Evolutionary conservation across 2,113 vertebrate species (phyloP), one percentile per base, ranked within the genome.

Genomic region (Seriola dumerili): DNA sequence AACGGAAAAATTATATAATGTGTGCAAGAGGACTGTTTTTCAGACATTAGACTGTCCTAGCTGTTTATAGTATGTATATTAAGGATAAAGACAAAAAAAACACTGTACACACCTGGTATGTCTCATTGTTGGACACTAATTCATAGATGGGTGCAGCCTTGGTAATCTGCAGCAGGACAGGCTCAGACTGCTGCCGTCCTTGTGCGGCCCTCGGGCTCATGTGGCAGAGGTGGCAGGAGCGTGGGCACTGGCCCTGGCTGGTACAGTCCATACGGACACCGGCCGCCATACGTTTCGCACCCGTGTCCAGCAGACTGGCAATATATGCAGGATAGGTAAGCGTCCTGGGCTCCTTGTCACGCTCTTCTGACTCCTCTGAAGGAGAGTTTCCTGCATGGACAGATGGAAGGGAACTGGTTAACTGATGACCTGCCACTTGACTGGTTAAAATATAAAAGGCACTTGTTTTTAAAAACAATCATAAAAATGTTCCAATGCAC

Each of bases 271-370:
- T 97, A 0, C 97, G 96, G 78, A 99, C 97, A 0, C 98, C 98
- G 0, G 97, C 97, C 0, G 97, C 97, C 97, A 97, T 91, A 42
- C 96, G 97, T 90, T 98, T 97, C 72, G 96, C 96, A 23, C 98
- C 97, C 0, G 97, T 97, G 93, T 99, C 98, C 0, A 98, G 96
- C 62, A 99, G 96, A 84, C 98, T 99, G 93, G 96, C 94, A 0
- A 99, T 96, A 86, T 99, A 99, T 0, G 98, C 97, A 0, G 98
- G 98, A 93, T 97, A 99, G 0, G 98, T 99, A 66, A 99, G 96
- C 2, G 97, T 97, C 76, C 97, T 95, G 32, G 97, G 95, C 91
- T 99, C 98, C 91, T 96, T 96, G 82, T 99, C 98, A 0, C 95
- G 95, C 81, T 99, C 98, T 88, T 99, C 98, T 0, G 98, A 99